Base-by-base conservation (phyloP, 2,797 vertebrate genomes). In the Iguana delicatissima region DNA sequence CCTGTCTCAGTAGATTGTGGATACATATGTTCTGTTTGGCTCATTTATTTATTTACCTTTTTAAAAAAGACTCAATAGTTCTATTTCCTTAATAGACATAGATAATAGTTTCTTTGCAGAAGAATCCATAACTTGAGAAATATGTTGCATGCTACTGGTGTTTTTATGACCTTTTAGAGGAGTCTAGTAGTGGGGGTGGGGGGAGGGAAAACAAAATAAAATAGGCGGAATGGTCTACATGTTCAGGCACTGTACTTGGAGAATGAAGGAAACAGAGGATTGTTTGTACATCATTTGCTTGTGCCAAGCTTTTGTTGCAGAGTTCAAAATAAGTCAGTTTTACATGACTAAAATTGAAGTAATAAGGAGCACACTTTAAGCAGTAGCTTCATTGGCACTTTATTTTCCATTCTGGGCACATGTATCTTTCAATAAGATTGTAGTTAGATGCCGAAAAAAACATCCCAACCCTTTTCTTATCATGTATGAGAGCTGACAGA, bases 291-390 rank as follows among this genome's bases (percentile, higher is more conserved):
- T 94, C 92, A 80, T 95, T 96, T 96, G 93, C 94, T 93, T 95
- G 94, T 95, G 93, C 57, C 73, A 82, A 46, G 80, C 59, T 29
- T 86, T n/a, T 89, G 50, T 57, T 73, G 4, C 80, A 77, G 35
- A 93, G 92, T 93, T 91, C 57, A 0, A 95, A 95, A 96, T 95
- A 96, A 95, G 92, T 92, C 92, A 93, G 91, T 95, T 95, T 96
- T 93, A 91, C 92, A 95, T 95, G 96, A 94, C 74, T 95, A 95
- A 94, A 94, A 96, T 22, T 93, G 93, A 93, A 95, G 94, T 92
- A 95, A 94, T 96, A 92, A 92, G 86, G 94, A 96, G 93, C 92
- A 95, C 91, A 91, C 93, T 94, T 96, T 95, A 95, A 96, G 94
- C 94, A 91, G 80, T 92, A 95, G 83, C 93, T 95, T 95, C 85